These are phyloP conservation scores for Caenorhabditis wallacei DNA, from an alignment of 2,888 invertebrate genomes.

Conservation along the genomic window DNA sequence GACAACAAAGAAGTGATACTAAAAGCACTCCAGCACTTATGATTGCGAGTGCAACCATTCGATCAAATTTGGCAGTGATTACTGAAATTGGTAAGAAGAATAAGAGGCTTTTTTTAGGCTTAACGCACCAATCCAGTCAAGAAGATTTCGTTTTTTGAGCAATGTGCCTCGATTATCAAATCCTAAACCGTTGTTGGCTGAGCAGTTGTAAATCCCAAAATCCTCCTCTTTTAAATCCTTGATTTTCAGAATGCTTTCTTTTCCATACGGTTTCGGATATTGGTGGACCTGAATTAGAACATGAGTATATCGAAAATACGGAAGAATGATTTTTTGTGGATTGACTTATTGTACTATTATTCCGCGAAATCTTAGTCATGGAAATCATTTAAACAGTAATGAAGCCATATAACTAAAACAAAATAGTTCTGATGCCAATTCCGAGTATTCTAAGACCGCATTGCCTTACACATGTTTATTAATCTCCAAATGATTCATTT, in stretches of 20 bases:
- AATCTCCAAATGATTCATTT: too few species aligned
- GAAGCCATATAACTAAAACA: too few species aligned
- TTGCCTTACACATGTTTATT: too few species aligned
- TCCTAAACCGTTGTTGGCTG: slow-evolving; percentile 81
- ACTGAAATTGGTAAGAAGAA: slow-evolving; percentile 40
- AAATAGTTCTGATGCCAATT: too few species aligned
- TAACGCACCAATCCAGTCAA: slow-evolving; percentile 67
- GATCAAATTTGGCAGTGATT: slow-evolving; percentile 60
- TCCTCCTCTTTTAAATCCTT: slow-evolving; percentile 75
- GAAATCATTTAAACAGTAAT: too few species aligned
- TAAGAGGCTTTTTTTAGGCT: background rate
- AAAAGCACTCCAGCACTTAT: slow-evolving; percentile 61
- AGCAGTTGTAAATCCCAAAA: slow-evolving; percentile 82
- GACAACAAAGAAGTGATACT: slow-evolving; percentile 66
- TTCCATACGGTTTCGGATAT: slow-evolving; percentile 75
- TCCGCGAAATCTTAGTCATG: too few species aligned
- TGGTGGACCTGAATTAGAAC: slow-evolving; percentile 77
- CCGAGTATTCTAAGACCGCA: too few species aligned
- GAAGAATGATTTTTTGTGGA: slow-evolving; percentile 9
- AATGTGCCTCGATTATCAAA: slow-evolving; percentile 62
- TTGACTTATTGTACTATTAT: too few species aligned
- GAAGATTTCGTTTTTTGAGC: slow-evolving; percentile 64
- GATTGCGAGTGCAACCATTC: slow-evolving; percentile 56
- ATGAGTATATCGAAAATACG: too few species aligned
- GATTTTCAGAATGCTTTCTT: slow-evolving; percentile 80